These are phyloP conservation scores for Aspidapion aeneum DNA, from an alignment of 2,888 invertebrate species.

Conservation along the genomic window DNA sequence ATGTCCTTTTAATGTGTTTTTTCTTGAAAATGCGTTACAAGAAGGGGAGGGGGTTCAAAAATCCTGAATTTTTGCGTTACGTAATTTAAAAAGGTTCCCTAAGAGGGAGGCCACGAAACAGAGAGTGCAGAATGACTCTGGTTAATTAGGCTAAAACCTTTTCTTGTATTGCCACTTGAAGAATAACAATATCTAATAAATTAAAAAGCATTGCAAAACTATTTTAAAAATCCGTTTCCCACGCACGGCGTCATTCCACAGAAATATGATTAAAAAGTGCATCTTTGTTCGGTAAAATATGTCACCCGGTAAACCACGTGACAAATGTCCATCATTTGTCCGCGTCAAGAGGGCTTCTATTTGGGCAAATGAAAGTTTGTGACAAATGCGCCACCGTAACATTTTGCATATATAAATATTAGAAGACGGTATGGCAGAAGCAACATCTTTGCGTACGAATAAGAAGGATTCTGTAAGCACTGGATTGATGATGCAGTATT, in stretches of 20 bases:
- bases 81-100: no score
- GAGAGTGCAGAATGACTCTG: no score
- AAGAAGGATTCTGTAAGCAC: conserved; percentile 27
- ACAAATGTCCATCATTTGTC: conserved; percentile 44
- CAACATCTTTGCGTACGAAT: conserved; percentile 43
- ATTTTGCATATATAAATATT: conserved; percentile 48
- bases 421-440: conserved; percentile 39
- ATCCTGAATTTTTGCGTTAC: no score
- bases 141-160: no score
- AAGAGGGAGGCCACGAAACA: no score
- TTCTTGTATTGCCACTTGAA: no score
- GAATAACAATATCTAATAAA: no score
- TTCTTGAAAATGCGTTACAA: no score
- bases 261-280: conserved; percentile 35
- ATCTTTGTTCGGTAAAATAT: conserved; percentile 37
- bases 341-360: conserved; percentile 42
- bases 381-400: conserved; percentile 45
- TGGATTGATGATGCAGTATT: conserved; percentile 10
- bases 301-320: conserved; percentile 31
- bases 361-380: conserved; percentile 46
- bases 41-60: no score
- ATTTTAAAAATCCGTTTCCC: no score
- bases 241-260: conserved; percentile 23
- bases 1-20: no score
- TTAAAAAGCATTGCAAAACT: no score